Evolutionary conservation across 1,140 invertebrate species (phyloP).

Genomic region (Cydia pomonella): DNA sequence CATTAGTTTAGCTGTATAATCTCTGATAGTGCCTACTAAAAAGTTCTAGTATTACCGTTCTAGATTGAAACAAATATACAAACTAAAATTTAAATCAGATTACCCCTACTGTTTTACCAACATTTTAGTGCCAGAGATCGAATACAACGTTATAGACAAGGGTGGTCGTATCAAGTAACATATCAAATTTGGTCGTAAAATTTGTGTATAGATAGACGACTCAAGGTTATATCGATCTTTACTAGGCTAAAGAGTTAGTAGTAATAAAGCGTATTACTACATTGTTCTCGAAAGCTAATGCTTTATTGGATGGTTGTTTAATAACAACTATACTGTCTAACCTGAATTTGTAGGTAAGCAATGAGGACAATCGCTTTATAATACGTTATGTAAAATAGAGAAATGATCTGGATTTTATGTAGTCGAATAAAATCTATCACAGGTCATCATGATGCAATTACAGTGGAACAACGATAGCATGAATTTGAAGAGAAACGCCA

Average conservation of each 20-base stretch:
- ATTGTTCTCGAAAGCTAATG: slow-evolving; percentile 6
- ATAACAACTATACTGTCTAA: not conserved
- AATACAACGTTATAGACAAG: not conserved
- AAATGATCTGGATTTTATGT: too few relatives aligned
- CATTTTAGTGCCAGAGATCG: slow-evolving; percentile 1
- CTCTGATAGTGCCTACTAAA: not conserved
- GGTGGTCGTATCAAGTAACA: not conserved
- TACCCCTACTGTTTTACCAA: not conserved
- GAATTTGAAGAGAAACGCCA: too few relatives aligned
- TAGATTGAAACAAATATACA: not conserved
- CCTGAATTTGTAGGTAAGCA: not conserved
- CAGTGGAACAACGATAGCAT: too few relatives aligned
- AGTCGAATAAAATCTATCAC: too few relatives aligned
- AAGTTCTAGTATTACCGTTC: not conserved
- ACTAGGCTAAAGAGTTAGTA: not conserved
- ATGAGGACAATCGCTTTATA: too few relatives aligned
- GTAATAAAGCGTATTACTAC: slow-evolving; percentile 20
- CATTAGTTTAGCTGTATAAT: too few relatives aligned
- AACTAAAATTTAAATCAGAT: not conserved
- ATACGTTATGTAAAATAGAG: too few relatives aligned
- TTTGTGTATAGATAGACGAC: not conserved
- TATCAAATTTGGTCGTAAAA: slow-evolving; percentile 28
- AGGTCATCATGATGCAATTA: too few relatives aligned
- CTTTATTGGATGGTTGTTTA: too few relatives aligned
- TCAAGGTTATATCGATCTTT: slow-evolving; percentile 17